A percentile compares a stretch with the other conserved stretches of the same genome.
Evolutionary conservation across 2,113 vertebrate species (phyloP).

Genomic region (Cervus canadensis): DNA sequence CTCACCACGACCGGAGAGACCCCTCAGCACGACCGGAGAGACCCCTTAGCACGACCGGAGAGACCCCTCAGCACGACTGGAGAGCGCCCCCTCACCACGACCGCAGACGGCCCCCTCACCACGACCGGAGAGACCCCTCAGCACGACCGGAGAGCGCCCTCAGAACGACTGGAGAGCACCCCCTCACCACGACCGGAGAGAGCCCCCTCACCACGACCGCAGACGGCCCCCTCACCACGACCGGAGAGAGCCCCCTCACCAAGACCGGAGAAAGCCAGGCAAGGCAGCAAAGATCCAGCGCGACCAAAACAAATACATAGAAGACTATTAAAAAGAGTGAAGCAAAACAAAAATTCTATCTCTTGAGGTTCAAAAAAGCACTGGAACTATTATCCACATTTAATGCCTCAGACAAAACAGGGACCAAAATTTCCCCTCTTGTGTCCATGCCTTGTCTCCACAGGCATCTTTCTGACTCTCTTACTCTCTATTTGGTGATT

Average conservation of each 20-base stretch:
- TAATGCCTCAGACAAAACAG: neutral
- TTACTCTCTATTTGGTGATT: neutral
- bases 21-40: too few relatives aligned
- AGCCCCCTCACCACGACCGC: fast-evolving
- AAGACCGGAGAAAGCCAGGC: neutral
- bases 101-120: too few relatives aligned
- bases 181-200: too few relatives aligned
- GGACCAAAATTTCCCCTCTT: neutral
- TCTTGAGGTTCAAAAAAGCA: neutral
- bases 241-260: too few relatives aligned
- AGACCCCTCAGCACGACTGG: too few relatives aligned
- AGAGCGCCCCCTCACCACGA: too few relatives aligned
- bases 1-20: too few relatives aligned
- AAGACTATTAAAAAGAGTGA: neutral
- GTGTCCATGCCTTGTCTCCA: neutral
- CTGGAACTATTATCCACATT: neutral
- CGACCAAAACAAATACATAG: neutral
- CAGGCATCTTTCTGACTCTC: neutral
- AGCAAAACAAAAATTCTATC: neutral
- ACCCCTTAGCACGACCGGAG: too few relatives aligned
- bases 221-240: too few relatives aligned
- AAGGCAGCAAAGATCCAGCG: neutral
- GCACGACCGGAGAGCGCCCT: too few relatives aligned
- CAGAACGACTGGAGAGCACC: too few relatives aligned
- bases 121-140: too few relatives aligned